Base-by-base conservation (phyloP, 2,797 vertebrate species). In the Echeneis naucrates region DNA sequence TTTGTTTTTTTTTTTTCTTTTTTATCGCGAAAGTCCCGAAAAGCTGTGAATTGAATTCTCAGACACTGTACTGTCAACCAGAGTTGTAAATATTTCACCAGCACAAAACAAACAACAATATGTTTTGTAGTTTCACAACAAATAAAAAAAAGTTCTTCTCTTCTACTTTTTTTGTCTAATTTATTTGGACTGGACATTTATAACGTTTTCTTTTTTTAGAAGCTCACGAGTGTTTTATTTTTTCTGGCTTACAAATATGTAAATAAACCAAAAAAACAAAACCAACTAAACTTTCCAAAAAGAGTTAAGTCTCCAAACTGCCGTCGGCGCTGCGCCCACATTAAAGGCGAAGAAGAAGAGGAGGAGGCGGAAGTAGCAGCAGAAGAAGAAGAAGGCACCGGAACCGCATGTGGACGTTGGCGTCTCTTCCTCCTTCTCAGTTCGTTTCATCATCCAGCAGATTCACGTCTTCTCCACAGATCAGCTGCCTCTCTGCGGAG, bases 41-140 rank as follows among this genome's bases (percentile, higher is more conserved):
- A 95, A 94, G 93, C 95, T 95, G 94, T 95, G 95, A 95, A 95
- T 94, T 93, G 90, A 91, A 92, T 93, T 93, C 92, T 92, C 90
- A 82, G 90, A 94, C 92, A 92, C 91, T 94, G 92, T 92, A 92
- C 85, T 92, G 92, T 94, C 88, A 69, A 91, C 86, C 87, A 92
- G 90, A 93, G 89, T 87, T 95, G 95, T 95, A 95, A 92, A 95
- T 95, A 95, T 92, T 90, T 94, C 93, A 95, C 93, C 92, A 95
- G 94, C 94, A 94, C 90, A 92, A 91, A 90, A 91, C n/a, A 82
- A 80, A 70, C 38, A 85, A 89, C 72, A 45, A 82, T 82, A 91
- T 94, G 89, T 95, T 95, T 95, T 95, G 93, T 95, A 95, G 93
- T 93, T 94, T 94, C 93, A 94, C 94, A 93, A 93, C 84, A 93